These are phyloP conservation scores for Diploptera punctata DNA, from an alignment of 2,888 invertebrate species.

Conservation along the genomic window DNA sequence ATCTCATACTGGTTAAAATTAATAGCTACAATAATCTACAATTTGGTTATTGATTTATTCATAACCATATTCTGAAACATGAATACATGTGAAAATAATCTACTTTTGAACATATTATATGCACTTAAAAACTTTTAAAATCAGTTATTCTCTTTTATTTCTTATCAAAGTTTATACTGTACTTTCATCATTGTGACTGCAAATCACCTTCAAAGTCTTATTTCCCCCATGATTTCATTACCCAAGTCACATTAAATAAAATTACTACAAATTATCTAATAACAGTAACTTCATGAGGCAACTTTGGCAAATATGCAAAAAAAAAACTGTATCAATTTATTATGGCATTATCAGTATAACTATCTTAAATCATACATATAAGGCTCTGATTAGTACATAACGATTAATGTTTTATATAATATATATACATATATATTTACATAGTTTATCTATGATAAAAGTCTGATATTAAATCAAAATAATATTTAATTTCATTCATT, in stretches of 20 bases:
- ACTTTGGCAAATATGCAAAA: constrained; percentile 26
- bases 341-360: constrained; percentile 13
- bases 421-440: not conserved
- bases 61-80: constrained; percentile 15
- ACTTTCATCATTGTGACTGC: too few species aligned
- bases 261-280: not conserved
- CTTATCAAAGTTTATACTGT: not conserved
- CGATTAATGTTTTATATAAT: not conserved
- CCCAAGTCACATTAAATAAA: not conserved
- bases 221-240: too few species aligned
- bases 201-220: too few species aligned
- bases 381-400: not conserved
- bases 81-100: constrained; percentile 23
- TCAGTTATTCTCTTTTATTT: not conserved
- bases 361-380: constrained; percentile 8
- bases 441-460: not conserved
- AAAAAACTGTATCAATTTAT: constrained; percentile 1
- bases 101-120: constrained; percentile 14
- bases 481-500: not conserved
- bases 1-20: too few species aligned
- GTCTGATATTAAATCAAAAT: not conserved
- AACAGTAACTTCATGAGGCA: constrained; percentile 6
- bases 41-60: constrained; percentile 12
- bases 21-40: too few species aligned
- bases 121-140: constrained; percentile 5